Evolutionary conservation across 1,140 invertebrate species (phyloP).

Genomic region (Choristoneura fumiferana): DNA sequence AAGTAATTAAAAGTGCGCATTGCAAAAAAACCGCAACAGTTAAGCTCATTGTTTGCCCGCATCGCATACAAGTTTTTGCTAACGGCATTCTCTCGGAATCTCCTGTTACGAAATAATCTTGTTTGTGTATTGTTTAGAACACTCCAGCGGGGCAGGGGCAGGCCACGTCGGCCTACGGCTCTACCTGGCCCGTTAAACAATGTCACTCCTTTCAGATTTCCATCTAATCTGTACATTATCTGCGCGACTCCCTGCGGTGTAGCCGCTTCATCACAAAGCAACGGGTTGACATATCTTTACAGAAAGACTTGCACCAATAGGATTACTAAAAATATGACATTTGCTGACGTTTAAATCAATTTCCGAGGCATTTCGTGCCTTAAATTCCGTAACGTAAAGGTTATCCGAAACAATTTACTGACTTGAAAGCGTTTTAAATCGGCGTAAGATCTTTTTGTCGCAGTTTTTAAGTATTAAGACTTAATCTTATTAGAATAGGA

Average conservation of each 20-base stretch:
- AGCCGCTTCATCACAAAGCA: slow-evolving; percentile 69
- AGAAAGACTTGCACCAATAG: slow-evolving; percentile 58
- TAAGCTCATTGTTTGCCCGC: slow-evolving; percentile 8
- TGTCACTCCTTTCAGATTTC: slow-evolving; percentile 64
- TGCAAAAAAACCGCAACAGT: slow-evolving; percentile 31
- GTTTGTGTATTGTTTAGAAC: slow-evolving; percentile 66
- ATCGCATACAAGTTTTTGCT: slow-evolving; percentile 33
- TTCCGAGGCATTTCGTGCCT: slow-evolving; percentile 38
- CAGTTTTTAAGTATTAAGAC: slow-evolving; percentile 57
- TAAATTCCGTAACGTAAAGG: slow-evolving; percentile 34
- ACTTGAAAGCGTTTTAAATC: slow-evolving; percentile 22
- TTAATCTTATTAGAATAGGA: slow-evolving; percentile 52
- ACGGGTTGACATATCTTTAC: slow-evolving; percentile 74
- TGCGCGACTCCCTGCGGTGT: slow-evolving; percentile 58
- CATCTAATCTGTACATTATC: slow-evolving; percentile 74
- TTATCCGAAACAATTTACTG: not conserved
- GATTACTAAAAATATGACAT: slow-evolving; percentile 63
- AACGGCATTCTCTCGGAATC: slow-evolving; percentile 50
- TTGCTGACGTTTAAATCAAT: slow-evolving; percentile 37
- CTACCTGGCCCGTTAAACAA: slow-evolving; percentile 67
- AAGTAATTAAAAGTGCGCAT: too few relatives aligned
- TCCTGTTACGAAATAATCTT: slow-evolving; percentile 63
- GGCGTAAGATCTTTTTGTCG: slow-evolving; percentile 33
- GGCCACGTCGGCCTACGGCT: slow-evolving; percentile 31
- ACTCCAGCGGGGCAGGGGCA: slow-evolving; percentile 51